phyloP scores from a whole-genome alignment of 1,140 invertebrate genomes.

The Aphis craccivora region DNA sequence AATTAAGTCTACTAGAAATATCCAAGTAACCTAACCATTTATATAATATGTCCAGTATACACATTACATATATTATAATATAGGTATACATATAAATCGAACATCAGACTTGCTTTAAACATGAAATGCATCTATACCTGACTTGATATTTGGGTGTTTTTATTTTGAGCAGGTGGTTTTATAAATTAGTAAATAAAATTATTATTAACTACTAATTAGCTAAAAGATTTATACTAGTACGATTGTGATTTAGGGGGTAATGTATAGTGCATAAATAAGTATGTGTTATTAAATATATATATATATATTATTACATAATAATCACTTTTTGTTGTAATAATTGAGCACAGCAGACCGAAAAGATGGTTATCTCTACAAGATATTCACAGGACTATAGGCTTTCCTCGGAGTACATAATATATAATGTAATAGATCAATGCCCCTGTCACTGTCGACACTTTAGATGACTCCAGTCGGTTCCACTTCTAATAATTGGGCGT shows the following conservation, averaged over 20 bases:
- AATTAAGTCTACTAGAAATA: background rate
- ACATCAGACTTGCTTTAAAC: background rate
- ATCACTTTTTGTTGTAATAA: constrained; percentile 13
- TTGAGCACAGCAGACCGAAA: background rate
- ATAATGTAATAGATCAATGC: background rate
- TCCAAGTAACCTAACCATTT: background rate
- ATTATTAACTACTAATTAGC: background rate
- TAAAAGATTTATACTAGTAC: background rate
- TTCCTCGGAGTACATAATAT: background rate
- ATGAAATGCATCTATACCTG: background rate
- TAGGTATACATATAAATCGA: background rate
- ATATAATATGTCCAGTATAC: background rate
- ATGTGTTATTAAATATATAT: background rate
- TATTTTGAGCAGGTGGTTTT: no score
- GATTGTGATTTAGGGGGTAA: background rate
- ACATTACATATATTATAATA: background rate
- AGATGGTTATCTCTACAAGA: background rate
- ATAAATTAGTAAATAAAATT: no score
- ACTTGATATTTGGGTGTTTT: no score
- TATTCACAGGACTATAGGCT: background rate
- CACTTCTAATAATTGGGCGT: constrained; percentile 42
- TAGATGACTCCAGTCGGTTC: background rate
- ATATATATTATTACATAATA: background rate
- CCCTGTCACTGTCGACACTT: constrained; percentile 31
- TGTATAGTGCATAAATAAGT: background rate